These are phyloP conservation scores for Epsilonema sp. DNA, from an alignment of 2,888 invertebrate species.

Conservation along the genomic window DNA sequence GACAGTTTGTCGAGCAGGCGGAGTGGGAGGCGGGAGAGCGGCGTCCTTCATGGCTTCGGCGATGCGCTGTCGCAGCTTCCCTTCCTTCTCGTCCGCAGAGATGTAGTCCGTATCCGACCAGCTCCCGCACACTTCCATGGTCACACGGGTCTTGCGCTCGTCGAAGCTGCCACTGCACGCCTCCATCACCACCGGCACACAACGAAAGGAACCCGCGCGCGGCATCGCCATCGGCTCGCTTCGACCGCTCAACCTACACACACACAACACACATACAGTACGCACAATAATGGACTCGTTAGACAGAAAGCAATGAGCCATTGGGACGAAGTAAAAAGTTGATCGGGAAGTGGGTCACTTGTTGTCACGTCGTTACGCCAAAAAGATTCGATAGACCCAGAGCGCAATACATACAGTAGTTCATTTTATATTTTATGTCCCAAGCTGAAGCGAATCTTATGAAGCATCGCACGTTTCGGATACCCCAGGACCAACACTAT, in stretches of 20 bases:
- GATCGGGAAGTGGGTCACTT: too few species aligned
- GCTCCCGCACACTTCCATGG: slow-evolving; percentile 17
- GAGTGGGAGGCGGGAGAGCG: background rate
- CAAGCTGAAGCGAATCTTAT: too few species aligned
- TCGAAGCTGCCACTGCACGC: slow-evolving; percentile 10
- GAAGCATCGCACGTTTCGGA: too few species aligned
- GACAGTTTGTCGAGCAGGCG: too few species aligned
- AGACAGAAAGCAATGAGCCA: too few species aligned
- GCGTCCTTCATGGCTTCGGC: slow-evolving; percentile 2
- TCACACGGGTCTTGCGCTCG: slow-evolving; percentile 9
- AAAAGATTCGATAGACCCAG: too few species aligned
- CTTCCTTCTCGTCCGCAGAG: slow-evolving; percentile 8
- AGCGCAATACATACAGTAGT: too few species aligned
- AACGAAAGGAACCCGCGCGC: background rate
- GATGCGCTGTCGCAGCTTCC: slow-evolving; percentile 8
- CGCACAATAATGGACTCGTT: too few species aligned
- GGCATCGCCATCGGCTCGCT: slow-evolving; percentile 9
- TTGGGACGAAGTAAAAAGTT: background rate
- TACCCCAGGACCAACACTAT: too few species aligned
- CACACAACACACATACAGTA: too few species aligned
- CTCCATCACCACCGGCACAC: slow-evolving; percentile 16
- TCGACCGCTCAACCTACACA: background rate
- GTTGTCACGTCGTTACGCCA: too few species aligned
- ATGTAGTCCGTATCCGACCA: slow-evolving; percentile 14
- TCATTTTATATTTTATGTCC: too few species aligned